phyloP scores from a whole-genome alignment of 2,113 vertebrate species.

The Colinus virginianus region DNA sequence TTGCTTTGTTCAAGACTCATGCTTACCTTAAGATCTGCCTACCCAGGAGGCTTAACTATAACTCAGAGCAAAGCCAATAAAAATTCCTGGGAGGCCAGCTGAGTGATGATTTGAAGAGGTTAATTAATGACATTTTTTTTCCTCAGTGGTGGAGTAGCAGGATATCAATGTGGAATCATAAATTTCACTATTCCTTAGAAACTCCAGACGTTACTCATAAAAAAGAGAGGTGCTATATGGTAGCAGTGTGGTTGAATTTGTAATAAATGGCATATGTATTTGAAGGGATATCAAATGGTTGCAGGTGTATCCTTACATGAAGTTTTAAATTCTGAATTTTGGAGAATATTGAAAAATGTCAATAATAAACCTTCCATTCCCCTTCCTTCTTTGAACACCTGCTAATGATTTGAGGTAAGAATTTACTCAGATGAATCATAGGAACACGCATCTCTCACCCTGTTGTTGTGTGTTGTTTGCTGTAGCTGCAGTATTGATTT shows the following conservation, averaged over 20 bases:
- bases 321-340: neutral
- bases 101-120: neutral
- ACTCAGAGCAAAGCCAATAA: constrained; percentile 29
- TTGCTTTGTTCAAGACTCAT: constrained; percentile 26
- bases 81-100: constrained; percentile 28
- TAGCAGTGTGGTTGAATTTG: neutral
- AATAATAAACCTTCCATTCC: neutral
- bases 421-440: neutral
- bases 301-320: neutral
- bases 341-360: neutral
- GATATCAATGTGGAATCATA: neutral
- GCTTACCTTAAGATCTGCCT: constrained; percentile 17
- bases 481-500: neutral
- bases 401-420: neutral
- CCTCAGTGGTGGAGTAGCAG: neutral
- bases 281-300: neutral
- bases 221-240: neutral
- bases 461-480: neutral
- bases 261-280: neutral
- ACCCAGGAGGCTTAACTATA: neutral
- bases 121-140: neutral
- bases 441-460: neutral
- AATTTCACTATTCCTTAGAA: neutral
- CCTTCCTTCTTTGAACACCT: neutral
- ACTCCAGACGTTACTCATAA: neutral